A percentile compares a stretch with the other conserved stretches of the same genome.
phyloP scores from a whole-genome alignment of 2,113 vertebrate genomes.

The Condylura cristata region DNA sequence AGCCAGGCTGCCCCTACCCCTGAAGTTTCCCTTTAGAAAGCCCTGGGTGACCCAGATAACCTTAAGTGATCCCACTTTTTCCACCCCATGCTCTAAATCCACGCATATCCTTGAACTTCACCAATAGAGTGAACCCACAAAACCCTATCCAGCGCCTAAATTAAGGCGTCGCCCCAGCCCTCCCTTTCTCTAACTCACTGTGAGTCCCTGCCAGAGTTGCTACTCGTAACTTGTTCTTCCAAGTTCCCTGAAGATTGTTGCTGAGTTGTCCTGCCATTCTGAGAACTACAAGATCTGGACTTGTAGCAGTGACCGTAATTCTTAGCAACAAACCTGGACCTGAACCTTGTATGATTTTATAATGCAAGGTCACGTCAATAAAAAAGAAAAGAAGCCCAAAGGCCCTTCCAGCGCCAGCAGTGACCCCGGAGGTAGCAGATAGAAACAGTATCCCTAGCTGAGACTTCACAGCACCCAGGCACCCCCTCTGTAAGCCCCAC shows the following conservation, averaged over 20 bases:
- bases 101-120: not conserved
- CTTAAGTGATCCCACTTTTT: not conserved
- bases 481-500: no score
- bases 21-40: not conserved
- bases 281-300: not conserved
- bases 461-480: accelerated
- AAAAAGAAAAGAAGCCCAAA: no score
- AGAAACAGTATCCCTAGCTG: not conserved
- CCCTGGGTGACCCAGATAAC: not conserved
- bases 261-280: not conserved
- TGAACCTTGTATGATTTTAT: no score
- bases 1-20: not conserved
- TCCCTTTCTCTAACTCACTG: not conserved
- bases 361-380: no score
- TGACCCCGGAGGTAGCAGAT: not conserved
- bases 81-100: not conserved
- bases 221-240: not conserved
- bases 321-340: no score
- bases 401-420: accelerated
- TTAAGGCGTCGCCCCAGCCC: not conserved
- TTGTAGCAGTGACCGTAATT: no score
- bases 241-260: not conserved
- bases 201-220: not conserved
- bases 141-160: not conserved
- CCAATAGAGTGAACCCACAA: not conserved